Evolutionary conservation across 2,797 vertebrate genomes (phyloP).

Genomic region (Kryptopterus vitreolus): DNA sequence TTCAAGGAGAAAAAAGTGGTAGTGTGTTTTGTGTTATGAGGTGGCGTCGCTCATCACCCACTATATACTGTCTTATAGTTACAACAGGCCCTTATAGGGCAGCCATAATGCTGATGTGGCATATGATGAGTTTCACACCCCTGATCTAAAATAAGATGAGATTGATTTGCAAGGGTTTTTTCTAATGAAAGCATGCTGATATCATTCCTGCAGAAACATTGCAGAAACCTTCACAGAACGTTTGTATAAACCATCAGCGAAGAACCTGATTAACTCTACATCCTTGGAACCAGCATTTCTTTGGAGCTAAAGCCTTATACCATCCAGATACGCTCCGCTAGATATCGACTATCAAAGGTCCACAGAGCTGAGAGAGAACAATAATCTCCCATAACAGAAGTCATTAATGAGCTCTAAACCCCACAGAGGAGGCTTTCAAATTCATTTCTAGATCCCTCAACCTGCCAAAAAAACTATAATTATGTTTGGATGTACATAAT

Average conservation of each 20-base stretch:
- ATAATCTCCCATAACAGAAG: not conserved
- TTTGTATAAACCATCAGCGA: not conserved
- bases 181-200: not conserved
- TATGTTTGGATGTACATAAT: not conserved
- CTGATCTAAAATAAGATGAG: no score
- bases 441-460: not conserved
- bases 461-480: not conserved
- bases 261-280: not conserved
- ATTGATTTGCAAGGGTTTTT: not conserved
- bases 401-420: slow-evolving; percentile 6
- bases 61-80: no score
- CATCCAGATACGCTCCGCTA: not conserved
- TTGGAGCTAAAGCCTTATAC: not conserved
- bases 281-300: not conserved
- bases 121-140: no score
- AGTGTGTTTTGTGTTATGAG: no score
- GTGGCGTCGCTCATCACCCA: no score
- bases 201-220: not conserved
- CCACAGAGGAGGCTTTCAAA: not conserved
- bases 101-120: no score
- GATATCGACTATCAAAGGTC: not conserved
- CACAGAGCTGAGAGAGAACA: not conserved
- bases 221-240: not conserved
- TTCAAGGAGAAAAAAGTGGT: no score
- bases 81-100: no score